Conservation (phyloP, 2,797 vertebrate genomes). For the Acropternis orthonyx region DNA sequence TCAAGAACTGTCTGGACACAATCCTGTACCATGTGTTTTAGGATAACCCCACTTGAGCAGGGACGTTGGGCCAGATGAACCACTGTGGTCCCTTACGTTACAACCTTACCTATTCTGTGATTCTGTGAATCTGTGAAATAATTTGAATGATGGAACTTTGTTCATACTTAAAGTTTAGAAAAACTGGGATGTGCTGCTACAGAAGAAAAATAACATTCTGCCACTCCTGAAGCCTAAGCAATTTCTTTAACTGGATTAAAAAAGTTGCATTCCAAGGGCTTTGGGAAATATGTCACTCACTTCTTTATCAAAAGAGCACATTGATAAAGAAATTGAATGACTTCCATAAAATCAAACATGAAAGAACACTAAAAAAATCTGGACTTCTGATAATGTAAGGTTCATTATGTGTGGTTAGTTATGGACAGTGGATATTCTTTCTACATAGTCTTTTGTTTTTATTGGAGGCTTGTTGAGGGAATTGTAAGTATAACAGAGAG, state of each 20-base stretch:
- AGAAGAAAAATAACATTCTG: not conserved
- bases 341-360: not conserved
- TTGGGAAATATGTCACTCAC: not conserved
- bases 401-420: not conserved
- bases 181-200: not conserved
- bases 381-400: not conserved
- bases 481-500: not conserved
- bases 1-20: not conserved
- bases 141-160: not conserved
- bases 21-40: not conserved
- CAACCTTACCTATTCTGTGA: not conserved
- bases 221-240: not conserved
- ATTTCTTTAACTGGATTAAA: not conserved
- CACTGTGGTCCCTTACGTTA: not conserved
- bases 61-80: not conserved
- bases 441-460: not conserved
- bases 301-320: not conserved
- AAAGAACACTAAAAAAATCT: not conserved
- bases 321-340: not conserved
- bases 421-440: not conserved
- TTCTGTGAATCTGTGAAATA: not conserved
- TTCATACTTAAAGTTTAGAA: not conserved
- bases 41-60: not conserved
- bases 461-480: not conserved
- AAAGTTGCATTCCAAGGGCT: not conserved